These are phyloP conservation scores for Hippasteria phrygiana DNA, from an alignment of 53 echinoderm and acorn worm species.

Conservation along the genomic window DNA sequence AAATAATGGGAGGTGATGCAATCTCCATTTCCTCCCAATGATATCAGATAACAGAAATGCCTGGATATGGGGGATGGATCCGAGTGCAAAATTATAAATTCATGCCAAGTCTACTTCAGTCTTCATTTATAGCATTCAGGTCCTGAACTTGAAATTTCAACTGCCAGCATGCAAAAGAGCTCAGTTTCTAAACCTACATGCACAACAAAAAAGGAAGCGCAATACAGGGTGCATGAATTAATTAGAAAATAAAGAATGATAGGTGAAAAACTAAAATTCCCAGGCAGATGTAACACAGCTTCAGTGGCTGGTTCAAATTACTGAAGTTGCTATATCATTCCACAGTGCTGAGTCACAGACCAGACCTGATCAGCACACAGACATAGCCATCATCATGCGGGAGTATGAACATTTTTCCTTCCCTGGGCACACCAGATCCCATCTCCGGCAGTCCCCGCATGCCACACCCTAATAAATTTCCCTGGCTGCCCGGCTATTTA, in stretches of 20 bases:
- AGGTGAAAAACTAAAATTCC: background rate
- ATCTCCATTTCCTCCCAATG: too few relatives aligned
- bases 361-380: background rate
- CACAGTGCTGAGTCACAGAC: constrained; percentile 57
- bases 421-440: constrained; percentile 44
- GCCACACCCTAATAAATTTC: constrained; percentile 68
- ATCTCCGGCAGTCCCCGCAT: constrained; percentile 12
- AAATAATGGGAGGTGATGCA: too few relatives aligned
- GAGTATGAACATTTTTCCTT: background rate
- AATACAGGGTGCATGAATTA: too few relatives aligned
- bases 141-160: too few relatives aligned
- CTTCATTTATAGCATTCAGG: too few relatives aligned
- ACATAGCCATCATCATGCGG: background rate
- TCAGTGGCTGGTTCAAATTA: constrained; percentile 25
- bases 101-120: too few relatives aligned
- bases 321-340: constrained; percentile 37
- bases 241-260: background rate
- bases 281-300: constrained; percentile 20
- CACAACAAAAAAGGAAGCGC: too few relatives aligned
- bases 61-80: too few relatives aligned
- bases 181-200: too few relatives aligned
- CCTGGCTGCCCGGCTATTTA: constrained; percentile 46
- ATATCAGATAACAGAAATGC: too few relatives aligned
- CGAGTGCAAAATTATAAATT: too few relatives aligned
- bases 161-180: too few relatives aligned